Percentiles rank a stretch among this genome's conserved stretches.
These are phyloP conservation scores for Halocynthia aurantium DNA, from an alignment of 23 tunicate genomes.

Conservation along the genomic window DNA sequence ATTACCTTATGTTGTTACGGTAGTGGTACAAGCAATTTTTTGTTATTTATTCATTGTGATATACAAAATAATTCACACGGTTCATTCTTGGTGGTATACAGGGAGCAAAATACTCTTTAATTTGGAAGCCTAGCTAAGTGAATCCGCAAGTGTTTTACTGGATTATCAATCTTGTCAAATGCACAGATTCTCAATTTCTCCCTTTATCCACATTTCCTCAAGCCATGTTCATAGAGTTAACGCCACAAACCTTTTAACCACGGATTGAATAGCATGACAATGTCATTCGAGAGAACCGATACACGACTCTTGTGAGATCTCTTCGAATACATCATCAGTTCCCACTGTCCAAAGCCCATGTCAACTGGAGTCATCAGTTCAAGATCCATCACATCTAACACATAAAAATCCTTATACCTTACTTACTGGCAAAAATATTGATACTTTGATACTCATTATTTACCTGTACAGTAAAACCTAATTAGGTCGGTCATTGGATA, in stretches of 20 bases:
- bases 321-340: constrained; percentile 27
- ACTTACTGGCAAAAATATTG: background rate
- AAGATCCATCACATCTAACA: constrained; percentile 32
- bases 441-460: background rate
- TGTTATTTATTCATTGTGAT: no score
- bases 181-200: no score
- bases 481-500: background rate
- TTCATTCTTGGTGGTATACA: no score
- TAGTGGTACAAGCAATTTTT: no score
- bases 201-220: no score
- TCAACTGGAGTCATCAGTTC: constrained; percentile 60
- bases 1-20: no score
- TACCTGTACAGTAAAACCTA: background rate
- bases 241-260: constrained; percentile 63
- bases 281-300: constrained; percentile 36
- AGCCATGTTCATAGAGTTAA: background rate
- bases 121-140: no score
- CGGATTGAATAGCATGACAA: constrained; percentile 68
- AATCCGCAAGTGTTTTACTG: no score
- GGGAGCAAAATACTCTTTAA: no score
- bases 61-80: no score
- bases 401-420: background rate
- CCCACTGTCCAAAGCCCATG: constrained; percentile 80
- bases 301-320: background rate
- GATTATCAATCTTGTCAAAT: no score